Conservation (phyloP, 1,140 invertebrate species). For the Apocrypta bakeri region DNA sequence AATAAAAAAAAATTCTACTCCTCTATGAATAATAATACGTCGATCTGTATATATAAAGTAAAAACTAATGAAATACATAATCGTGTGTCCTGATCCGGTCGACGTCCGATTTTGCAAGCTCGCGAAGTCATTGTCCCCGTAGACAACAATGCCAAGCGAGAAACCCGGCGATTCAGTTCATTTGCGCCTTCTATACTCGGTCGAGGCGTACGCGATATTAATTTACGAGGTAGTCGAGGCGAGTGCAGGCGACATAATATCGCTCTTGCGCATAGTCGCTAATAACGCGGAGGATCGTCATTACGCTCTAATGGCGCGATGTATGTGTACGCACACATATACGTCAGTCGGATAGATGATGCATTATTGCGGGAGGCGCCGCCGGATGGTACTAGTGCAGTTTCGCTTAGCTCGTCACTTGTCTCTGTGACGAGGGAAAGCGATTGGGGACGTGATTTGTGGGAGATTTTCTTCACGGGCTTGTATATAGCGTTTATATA, state of each 20-base stretch:
- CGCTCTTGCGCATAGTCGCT: constrained; percentile 21
- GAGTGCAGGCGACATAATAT: constrained; percentile 8
- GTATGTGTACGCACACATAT: not conserved
- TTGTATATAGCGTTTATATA: too few relatives aligned
- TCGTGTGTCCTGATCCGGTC: too few relatives aligned
- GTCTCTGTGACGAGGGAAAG: not conserved
- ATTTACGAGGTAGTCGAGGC: constrained; percentile 9
- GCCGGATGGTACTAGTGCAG: not conserved
- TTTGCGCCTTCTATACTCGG: constrained; percentile 13
- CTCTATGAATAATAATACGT: too few relatives aligned
- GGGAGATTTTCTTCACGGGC: not conserved
- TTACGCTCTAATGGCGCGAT: not conserved
- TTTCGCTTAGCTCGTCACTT: constrained; percentile 22
- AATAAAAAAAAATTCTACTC: too few relatives aligned
- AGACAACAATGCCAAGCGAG: not conserved
- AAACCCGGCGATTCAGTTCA: not conserved
- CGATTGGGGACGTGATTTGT: not conserved
- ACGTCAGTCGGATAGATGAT: not conserved
- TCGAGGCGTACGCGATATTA: constrained; percentile 31
- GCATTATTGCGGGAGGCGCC: constrained; percentile 8
- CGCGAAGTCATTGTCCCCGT: not conserved
- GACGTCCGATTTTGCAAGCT: not conserved
- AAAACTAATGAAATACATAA: too few relatives aligned
- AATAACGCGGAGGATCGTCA: constrained; percentile 6
- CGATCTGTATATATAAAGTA: too few relatives aligned